Evolutionary conservation across 2,113 vertebrate species (phyloP), one percentile per base, ranked within the genome.

Genomic region (Typhlomys cinereus): DNA sequence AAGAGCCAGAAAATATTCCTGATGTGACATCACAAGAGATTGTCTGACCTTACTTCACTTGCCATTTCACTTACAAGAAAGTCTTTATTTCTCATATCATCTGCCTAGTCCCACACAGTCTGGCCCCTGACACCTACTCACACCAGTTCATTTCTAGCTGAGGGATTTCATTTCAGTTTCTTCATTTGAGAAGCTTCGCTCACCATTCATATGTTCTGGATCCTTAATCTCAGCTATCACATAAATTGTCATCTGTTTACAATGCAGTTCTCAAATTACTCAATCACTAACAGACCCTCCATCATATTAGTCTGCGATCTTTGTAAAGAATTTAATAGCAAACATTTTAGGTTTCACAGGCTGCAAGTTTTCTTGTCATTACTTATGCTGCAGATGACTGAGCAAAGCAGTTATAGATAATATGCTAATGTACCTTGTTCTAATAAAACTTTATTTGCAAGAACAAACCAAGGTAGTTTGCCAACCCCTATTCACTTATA

Each of bases 401-500:
- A 87, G 71, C n/a, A 87, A 88, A 88, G 34, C 1, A 82, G 48
- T 20, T 62, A 81, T 4, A 86, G 64, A 64, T 25, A 79, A 20
- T 76, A 71, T 54, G 29, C 78, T 85, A 85, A 88, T 66, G 21
- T 76, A 50, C 64, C 91, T 5, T 82, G 54, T 91, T 73, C 36
- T 11, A 21, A 70, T 50, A 89, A 88, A 84, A n/a, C 70, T 89
- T 69, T 89, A 89, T 84, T 89, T 95, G 27, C 62, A 44, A 85
- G 84, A 93, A n/a, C 21, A 89, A 75, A 21, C 27, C 46, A 84
- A 48, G 7, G 34, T 34, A 52, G 29, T 89, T 91, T 80, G 27
- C 48, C 61, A 59, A 12, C 70, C 14, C 44, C 18, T 88, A n/a
- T 14, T 84, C 75, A 81, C 27, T 84, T 17, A 83, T 20, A 78